phyloP scores from a whole-genome alignment of 2,797 vertebrate species.

The Trachops cirrhosus region DNA sequence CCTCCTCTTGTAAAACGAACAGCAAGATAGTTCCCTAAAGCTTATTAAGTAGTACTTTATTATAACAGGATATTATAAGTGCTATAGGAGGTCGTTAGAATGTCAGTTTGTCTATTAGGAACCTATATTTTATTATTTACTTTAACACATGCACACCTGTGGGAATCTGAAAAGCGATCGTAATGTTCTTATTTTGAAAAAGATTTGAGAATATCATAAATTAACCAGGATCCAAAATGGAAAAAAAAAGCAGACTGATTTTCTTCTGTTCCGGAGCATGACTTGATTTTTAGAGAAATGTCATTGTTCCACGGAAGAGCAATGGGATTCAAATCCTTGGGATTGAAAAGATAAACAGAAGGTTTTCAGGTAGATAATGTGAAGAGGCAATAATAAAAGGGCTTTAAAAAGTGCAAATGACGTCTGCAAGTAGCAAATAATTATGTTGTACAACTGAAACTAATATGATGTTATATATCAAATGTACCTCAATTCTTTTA shows the following conservation, averaged over 20 bases:
- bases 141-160: neutral
- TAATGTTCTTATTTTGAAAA: neutral
- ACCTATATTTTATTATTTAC: neutral
- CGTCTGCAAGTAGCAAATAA: neutral
- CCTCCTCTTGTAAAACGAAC: neutral
- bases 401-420: neutral
- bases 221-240: neutral
- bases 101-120: neutral
- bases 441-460: neutral
- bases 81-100: neutral
- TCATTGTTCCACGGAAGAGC: neutral
- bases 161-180: neutral
- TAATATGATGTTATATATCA: neutral
- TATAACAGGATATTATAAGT: neutral
- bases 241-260: neutral
- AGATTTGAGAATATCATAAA: neutral
- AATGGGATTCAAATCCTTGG: too few species aligned
- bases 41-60: neutral
- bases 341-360: neutral
- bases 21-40: neutral
- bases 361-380: neutral
- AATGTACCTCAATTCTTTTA: neutral
- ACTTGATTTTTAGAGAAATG: constrained; percentile 12
- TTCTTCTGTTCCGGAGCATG: neutral
- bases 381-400: neutral